phyloP scores from a whole-genome alignment of 2,888 invertebrate species.

The Brenthis hecate region DNA sequence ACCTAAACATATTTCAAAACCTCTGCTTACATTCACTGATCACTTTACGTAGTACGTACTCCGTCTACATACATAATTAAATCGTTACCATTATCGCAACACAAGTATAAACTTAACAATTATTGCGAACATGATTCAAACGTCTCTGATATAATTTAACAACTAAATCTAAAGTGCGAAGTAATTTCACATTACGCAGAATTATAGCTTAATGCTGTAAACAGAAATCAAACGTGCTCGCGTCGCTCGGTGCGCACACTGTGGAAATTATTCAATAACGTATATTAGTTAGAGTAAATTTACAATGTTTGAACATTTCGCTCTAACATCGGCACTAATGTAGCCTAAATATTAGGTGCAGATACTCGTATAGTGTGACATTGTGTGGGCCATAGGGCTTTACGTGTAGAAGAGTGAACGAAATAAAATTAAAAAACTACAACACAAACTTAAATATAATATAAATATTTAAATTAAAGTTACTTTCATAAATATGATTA shows the following conservation, averaged over 20 bases:
- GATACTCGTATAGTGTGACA: too few relatives aligned
- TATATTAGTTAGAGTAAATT: not conserved
- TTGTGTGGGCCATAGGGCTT: too few relatives aligned
- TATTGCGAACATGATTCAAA: not conserved
- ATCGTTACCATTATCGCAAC: not conserved
- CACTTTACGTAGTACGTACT: too few relatives aligned
- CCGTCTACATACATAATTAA: not conserved
- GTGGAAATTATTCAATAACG: constrained; percentile 2
- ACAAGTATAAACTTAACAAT: not conserved
- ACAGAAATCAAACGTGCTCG: not conserved
- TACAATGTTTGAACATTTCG: not conserved
- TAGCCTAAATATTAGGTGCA: too few relatives aligned
- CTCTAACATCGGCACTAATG: too few relatives aligned
- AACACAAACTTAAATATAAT: too few relatives aligned
- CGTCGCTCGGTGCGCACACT: not conserved
- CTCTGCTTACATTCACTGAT: too few relatives aligned
- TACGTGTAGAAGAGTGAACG: too few relatives aligned
- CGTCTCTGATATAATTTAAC: not conserved
- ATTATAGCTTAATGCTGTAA: not conserved
- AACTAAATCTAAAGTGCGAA: not conserved
- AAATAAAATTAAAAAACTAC: too few relatives aligned
- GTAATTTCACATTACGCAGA: constrained; percentile 5
- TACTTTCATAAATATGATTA: too few relatives aligned
- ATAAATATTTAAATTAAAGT: too few relatives aligned
- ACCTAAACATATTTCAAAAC: too few relatives aligned